Conservation (phyloP, 2,888 invertebrate species). For the Acrocyrtus sp. region DNA sequence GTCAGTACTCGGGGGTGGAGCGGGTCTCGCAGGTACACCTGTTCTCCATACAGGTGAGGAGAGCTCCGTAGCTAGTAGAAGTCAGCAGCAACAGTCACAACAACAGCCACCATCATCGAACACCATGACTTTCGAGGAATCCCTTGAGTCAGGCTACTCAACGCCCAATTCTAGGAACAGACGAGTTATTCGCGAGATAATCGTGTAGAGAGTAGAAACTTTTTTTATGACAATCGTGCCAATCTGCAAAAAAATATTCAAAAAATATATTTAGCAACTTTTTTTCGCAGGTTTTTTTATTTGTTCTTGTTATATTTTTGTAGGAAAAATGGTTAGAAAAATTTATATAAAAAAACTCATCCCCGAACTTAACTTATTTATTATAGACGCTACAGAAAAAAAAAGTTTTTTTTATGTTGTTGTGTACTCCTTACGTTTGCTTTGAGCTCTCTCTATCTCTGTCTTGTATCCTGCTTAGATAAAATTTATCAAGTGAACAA, state of each 20-base stretch:
- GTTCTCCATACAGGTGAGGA: conserved; percentile 32
- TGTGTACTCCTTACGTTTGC: neutral
- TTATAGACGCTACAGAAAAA: no score
- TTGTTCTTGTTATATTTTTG: neutral
- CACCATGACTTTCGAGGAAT: conserved; percentile 92
- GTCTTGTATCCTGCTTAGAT: neutral
- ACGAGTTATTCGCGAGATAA: conserved; percentile 93
- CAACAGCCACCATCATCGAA: conserved; percentile 80
- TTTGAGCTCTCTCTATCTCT: neutral
- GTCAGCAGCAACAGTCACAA: conserved; percentile 32
- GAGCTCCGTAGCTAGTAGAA: conserved; percentile 53
- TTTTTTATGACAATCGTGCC: conserved; percentile 59
- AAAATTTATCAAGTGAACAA: no score
- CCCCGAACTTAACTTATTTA: neutral
- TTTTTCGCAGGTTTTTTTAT: neutral
- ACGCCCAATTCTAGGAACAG: conserved; percentile 93
- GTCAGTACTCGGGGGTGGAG: conserved; percentile 23
- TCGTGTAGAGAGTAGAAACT: conserved; percentile 72
- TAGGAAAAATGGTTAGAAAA: neutral
- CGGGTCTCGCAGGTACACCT: conserved; percentile 43
- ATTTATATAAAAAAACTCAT: neutral
- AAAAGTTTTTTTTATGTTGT: neutral
- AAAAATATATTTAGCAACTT: conserved; percentile 10
- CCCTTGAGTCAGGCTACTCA: conserved; percentile 92
- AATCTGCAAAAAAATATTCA: no score